Percentiles rank a stretch among this genome's conserved stretches.
phyloP scores from a whole-genome alignment of 2,113 vertebrate genomes.

The Centrocercus urophasianus region DNA sequence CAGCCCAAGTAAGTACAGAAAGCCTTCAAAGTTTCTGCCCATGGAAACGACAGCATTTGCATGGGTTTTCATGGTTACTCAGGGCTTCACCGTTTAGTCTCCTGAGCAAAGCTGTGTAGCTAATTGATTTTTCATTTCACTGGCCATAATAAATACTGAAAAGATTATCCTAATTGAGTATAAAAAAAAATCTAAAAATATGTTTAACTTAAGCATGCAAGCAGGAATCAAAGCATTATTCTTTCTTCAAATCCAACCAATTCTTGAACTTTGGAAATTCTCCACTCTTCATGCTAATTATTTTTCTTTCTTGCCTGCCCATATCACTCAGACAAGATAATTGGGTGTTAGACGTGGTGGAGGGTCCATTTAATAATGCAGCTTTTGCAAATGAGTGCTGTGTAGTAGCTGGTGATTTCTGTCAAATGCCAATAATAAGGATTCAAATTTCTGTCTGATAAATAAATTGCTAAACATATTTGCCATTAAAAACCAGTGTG shows the following conservation, averaged over 20 bases:
- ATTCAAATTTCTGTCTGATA: background rate
- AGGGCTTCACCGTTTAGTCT: background rate
- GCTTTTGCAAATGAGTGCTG: background rate
- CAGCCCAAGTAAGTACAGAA: background rate
- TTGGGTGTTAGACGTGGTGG: background rate
- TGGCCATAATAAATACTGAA: background rate
- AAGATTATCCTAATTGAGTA: background rate
- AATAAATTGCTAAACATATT: conserved; percentile 36
- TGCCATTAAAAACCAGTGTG: conserved; percentile 4
- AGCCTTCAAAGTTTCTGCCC: background rate
- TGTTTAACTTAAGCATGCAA: background rate
- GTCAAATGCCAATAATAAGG: conserved; percentile 11
- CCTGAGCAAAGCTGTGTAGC: background rate
- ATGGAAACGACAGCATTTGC: background rate
- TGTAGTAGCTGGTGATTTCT: background rate
- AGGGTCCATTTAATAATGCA: background rate
- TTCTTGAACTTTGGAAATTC: background rate
- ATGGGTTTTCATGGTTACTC: background rate
- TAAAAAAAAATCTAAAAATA: background rate
- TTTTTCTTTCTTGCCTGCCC: background rate
- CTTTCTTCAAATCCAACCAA: background rate
- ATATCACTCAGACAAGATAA: conserved; percentile 8
- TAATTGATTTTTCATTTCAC: conserved; percentile 13
- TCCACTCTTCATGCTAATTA: background rate
- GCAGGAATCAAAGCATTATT: background rate